Base-by-base conservation (phyloP, 2,113 vertebrate genomes). In the Amblyornis subalaris region DNA sequence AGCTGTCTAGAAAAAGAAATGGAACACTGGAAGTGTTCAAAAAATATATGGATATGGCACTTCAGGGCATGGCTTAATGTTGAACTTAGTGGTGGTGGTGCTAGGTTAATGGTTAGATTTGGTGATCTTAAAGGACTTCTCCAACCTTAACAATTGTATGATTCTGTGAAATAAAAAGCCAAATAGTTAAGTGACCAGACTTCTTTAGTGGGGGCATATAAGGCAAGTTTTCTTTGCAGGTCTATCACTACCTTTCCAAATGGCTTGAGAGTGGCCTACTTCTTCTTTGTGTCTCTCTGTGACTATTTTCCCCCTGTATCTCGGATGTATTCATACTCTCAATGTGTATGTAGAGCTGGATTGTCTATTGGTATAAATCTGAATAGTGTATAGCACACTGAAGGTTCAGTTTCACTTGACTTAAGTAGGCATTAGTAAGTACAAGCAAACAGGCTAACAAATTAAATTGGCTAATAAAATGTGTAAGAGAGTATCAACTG, bases 141-240 rank as follows among this genome's bases (percentile, higher is more conserved):
- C n/a, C 29, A 69, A 61, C 40, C 17, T 47, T 74, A 60, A 60
- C 0, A 0, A 61, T 21, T 60, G 23, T 31, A 26, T 60, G 13
- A 25, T 40, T 61, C 35, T 47, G 5, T 47, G 36, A 80, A 70
- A 73, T 24, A 7, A 77, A 80, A 91, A 50, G 8, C 7, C 5
- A 16, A 60, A 70, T 29, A 65, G 1, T 83, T 64, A 64, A 87
- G 19, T 26, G 31, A 35, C 18, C 57, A 51, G 19, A 44, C 4
- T 60, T 20, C 9, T 60, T 36, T 45, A 35, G 0, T 33, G 13
- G 12, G 33, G 14, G 28, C 0, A 4, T 15, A 35, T 6, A 44
- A 77, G 22, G 23, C 4, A 69, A 35, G 19, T 33, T 66, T 36
- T 73, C 44, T 65, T 81, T 53, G 12, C 14, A 35, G 14, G 19